phyloP scores from a whole-genome alignment of 1,140 invertebrate genomes.

The Drosophila ambigua region DNA sequence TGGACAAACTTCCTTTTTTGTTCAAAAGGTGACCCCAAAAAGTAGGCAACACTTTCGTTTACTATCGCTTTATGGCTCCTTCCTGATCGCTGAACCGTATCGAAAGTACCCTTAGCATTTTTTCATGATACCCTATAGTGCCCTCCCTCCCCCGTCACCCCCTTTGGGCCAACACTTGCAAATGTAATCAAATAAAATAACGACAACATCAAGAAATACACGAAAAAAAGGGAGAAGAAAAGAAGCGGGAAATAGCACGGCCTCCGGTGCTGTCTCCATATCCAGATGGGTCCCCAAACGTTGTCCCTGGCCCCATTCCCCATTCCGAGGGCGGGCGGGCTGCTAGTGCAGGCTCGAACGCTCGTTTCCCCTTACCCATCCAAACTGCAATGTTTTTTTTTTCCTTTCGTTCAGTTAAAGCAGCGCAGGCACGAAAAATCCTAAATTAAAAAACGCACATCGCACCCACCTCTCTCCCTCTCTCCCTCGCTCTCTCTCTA shows the following conservation, averaged over 20 bases:
- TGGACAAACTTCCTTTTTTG: too few relatives aligned
- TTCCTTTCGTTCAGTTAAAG: too few relatives aligned
- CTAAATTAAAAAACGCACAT: slow-evolving; percentile 52
- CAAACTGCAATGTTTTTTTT: slow-evolving; percentile 27
- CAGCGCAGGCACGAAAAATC: slow-evolving; percentile 12
- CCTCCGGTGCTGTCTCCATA: background rate
- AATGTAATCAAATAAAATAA: slow-evolving; percentile 59
- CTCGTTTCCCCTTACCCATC: too few relatives aligned
- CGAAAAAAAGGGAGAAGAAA: slow-evolving; percentile 15
- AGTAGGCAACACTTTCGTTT: background rate
- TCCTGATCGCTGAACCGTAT: too few relatives aligned
- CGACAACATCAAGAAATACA: slow-evolving; percentile 25
- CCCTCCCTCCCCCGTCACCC: background rate
- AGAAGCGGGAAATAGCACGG: background rate
- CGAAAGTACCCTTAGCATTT: slow-evolving; percentile 14
- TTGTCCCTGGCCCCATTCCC: too few relatives aligned
- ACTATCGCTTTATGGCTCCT: background rate
- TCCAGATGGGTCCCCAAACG: slow-evolving; percentile 23
- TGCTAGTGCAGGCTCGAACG: background rate
- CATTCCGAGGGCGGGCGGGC: too few relatives aligned
- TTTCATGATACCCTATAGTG: slow-evolving; percentile 13
- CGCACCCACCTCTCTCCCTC: background rate
- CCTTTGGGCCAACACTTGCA: slow-evolving; percentile 5
- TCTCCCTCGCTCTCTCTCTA: too few relatives aligned
- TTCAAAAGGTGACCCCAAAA: background rate